Conservation (phyloP, 1,140 invertebrate species). For the Lucilia cuprina region DNA sequence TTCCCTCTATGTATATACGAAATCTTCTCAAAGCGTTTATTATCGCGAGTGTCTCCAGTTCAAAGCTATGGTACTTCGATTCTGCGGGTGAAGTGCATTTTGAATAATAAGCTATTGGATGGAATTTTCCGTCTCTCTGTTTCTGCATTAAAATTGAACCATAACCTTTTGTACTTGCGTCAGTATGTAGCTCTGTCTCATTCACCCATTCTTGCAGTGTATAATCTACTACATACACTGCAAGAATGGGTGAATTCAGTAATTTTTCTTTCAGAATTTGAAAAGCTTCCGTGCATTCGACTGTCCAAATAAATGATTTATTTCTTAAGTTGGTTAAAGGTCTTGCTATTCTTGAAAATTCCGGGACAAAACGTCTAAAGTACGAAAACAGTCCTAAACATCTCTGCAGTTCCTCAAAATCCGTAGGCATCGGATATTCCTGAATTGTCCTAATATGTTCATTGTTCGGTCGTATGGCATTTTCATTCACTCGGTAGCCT, state of each 20-base stretch:
- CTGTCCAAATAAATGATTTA: slow-evolving; percentile 27
- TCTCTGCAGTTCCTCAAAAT: neutral
- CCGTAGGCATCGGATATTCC: neutral
- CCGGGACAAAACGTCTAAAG: neutral
- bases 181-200: slow-evolving; percentile 45
- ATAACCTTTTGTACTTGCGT: slow-evolving; percentile 47
- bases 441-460: neutral
- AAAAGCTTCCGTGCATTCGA: slow-evolving; percentile 28
- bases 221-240: slow-evolving; percentile 41
- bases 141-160: slow-evolving; percentile 54
- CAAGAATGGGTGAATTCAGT: slow-evolving; percentile 37
- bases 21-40: slow-evolving; percentile 64
- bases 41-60: slow-evolving; percentile 65
- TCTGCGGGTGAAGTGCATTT: slow-evolving; percentile 58
- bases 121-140: slow-evolving; percentile 51
- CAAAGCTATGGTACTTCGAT: slow-evolving; percentile 61
- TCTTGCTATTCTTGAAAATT: neutral
- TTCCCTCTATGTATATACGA: slow-evolving; percentile 63
- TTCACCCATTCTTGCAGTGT: too few relatives aligned
- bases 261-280: slow-evolving; percentile 27
- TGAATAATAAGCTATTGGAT: slow-evolving; percentile 60
- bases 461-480: neutral
- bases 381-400: slow-evolving; percentile 4
- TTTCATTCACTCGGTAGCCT: neutral
- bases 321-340: neutral